Evolutionary conservation across 2,888 invertebrate species (phyloP), one percentile per base, ranked within the genome.

Genomic region (Hanleya hanleyi): DNA sequence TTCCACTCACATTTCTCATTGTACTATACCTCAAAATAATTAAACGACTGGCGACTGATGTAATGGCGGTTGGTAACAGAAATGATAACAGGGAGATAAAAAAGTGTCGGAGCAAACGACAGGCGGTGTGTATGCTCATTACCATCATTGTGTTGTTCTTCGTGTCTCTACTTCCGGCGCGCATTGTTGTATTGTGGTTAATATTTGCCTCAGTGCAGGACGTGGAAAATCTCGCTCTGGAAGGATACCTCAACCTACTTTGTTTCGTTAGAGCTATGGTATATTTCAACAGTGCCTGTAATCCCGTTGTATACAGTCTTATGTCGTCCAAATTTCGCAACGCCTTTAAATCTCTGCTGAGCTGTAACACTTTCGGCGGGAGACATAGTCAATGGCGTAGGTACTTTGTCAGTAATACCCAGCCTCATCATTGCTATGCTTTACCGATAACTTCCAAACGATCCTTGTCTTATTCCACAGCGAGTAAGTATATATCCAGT

Each of bases 311-410:
- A 68, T 97, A 97, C 91, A 97, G 96, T 90, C 93, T 97, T 70
- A 96, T 97, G 94, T 96, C 96, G 73, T 95, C 96, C 0, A 97
- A 96, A 89, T 97, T 97, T 91, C 93, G 97, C 9, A 94, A 79
- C 22, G 89, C 84, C 7, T 84, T 81, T 71, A 73, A 65, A 41
- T 65, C 73, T 2, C 70, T 77, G 38, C 61, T 80, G 4, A 22
- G 57, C 4, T 57, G 57, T 26, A 22, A 57, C 12, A 22, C 26
- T 1, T 29, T 2, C 22, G 26, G 29, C 4, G 12, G 12, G 12
- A 22, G 26, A 4, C 57, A 18, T 4, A 26, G 18, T 4, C 57
- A 57, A 15, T 22, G 12, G 32, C 29, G 22, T 22, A 3, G 57
- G 2, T 57, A 57, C 29, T 57, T 22, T 32, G 4, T 57, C 2